Base-by-base conservation (phyloP, 2,888 invertebrate species). In the Boloria euphrosyne region DNA sequence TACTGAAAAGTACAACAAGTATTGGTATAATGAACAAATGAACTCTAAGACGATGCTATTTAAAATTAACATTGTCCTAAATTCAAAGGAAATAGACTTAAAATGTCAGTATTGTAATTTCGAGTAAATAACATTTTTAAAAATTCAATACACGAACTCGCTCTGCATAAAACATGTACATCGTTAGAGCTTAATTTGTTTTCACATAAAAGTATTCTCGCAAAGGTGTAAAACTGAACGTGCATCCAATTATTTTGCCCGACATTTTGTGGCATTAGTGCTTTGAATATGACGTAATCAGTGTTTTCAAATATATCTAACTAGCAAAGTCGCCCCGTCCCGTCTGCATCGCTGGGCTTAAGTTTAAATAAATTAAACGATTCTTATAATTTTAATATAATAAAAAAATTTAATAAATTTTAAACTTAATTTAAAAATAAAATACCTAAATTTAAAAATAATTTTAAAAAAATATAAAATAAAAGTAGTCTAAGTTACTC, bases 211-310 rank as follows among this genome's bases (percentile, higher is more conserved):
- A 64, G 38, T 27, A 51, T 44, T 10, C 38, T 22, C 22, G 57
- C 14, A 51, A 38, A 50, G 49, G 59, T 57, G 57, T 51, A 46
- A 44, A 57, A 17, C 27, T 57, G 59, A 16, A 49, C 49, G 64
- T 58, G 58, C 51, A 58, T 58, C 51, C 64, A 64, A 64, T 64
- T 58, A 64, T 52, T 50, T 46, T 49, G 27, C 14, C 38, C 51
- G 22, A 58, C 64, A 44, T 44, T 53, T 50, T 55, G 55, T 18
- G 38, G 49, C 17, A 4, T 38, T 38, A 51, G 51, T 50, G 46
- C 46, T 58, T 31, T 64, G 18, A 17, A 57, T 38, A 38, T 14
- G 17, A 16, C 46, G 43, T 44, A 44, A 57, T 44, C 44, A 44
- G 18, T 6, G 13, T 44, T 49, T 49, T 16, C 47, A n/a, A 49